These are phyloP conservation scores for Microctenopoma stevenorrisi DNA, from an alignment of 2,797 vertebrate species.

Conservation along the genomic window DNA sequence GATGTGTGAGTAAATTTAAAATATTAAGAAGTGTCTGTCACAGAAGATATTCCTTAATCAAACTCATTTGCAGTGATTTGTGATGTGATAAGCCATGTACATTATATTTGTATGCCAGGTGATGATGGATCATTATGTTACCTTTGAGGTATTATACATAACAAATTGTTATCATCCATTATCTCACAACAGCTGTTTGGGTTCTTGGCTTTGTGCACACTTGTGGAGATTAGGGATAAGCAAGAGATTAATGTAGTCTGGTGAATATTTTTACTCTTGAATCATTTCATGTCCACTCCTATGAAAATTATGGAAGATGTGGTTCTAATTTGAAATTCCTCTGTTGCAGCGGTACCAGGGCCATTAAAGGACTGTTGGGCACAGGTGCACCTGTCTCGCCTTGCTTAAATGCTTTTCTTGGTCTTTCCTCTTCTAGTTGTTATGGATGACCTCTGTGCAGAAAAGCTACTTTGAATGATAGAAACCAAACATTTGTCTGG, in stretches of 20 bases:
- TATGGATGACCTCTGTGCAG: constrained; percentile 2
- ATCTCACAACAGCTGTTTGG: constrained; percentile 1
- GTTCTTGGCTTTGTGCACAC: not conserved
- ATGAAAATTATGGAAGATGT: not conserved
- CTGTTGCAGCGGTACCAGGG: not conserved
- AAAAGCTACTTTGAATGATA: constrained; percentile 15
- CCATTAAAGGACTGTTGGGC: not conserved
- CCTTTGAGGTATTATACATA: not conserved
- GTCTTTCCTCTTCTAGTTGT: constrained; percentile 19
- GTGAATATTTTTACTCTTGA: constrained; percentile 21
- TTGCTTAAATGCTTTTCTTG: not conserved
- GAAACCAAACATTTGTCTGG: constrained; percentile 12
- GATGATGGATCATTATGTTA: constrained; percentile 1
- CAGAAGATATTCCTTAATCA: too few relatives aligned
- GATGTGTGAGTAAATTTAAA: not conserved
- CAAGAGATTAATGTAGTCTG: constrained; percentile 18
- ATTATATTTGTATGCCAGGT: not conserved
- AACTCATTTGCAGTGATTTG: too few relatives aligned
- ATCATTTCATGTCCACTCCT: not conserved
- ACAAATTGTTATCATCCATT: not conserved
- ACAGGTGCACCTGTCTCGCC: too few relatives aligned
- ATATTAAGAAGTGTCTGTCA: too few relatives aligned
- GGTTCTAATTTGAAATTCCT: too few relatives aligned
- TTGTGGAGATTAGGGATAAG: constrained; percentile 2
- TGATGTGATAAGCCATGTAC: too few relatives aligned